Evolutionary conservation across 2,888 invertebrate species (phyloP).

Genomic region (Ceramica pisi): DNA sequence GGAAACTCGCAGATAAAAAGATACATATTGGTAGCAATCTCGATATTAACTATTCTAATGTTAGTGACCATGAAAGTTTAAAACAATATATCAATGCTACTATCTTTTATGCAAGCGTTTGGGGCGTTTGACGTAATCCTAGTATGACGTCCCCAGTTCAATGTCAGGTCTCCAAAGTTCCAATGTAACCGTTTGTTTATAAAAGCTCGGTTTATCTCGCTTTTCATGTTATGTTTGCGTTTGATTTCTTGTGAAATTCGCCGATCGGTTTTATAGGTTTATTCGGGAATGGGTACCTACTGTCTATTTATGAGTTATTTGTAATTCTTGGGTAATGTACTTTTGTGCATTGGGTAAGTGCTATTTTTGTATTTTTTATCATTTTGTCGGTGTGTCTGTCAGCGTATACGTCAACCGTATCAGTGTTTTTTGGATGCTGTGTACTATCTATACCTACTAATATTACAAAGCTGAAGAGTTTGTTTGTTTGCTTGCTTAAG

Average conservation of each 20-base stretch:
- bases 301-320: conserved; percentile 40
- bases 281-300: conserved; percentile 35
- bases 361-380: not conserved
- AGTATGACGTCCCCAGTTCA: conserved; percentile 43
- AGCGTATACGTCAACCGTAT: too few relatives aligned
- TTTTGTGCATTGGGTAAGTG: not conserved
- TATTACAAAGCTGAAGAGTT: too few relatives aligned
- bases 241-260: conserved; percentile 55
- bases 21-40: too few relatives aligned
- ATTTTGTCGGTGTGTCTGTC: not conserved
- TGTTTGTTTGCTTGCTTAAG: too few relatives aligned
- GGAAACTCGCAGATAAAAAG: too few relatives aligned
- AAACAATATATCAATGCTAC: too few relatives aligned
- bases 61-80: too few relatives aligned
- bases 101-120: too few relatives aligned
- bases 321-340: conserved; percentile 10
- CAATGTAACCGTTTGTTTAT: conserved; percentile 59
- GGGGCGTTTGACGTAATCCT: conserved; percentile 25
- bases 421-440: not conserved
- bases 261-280: conserved; percentile 56
- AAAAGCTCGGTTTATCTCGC: conserved; percentile 48
- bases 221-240: conserved; percentile 51
- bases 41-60: too few relatives aligned
- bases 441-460: too few relatives aligned
- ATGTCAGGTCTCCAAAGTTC: conserved; percentile 52